Base-by-base conservation (phyloP, 2,888 invertebrate genomes). In the Macrosiphum euphorbiae region DNA sequence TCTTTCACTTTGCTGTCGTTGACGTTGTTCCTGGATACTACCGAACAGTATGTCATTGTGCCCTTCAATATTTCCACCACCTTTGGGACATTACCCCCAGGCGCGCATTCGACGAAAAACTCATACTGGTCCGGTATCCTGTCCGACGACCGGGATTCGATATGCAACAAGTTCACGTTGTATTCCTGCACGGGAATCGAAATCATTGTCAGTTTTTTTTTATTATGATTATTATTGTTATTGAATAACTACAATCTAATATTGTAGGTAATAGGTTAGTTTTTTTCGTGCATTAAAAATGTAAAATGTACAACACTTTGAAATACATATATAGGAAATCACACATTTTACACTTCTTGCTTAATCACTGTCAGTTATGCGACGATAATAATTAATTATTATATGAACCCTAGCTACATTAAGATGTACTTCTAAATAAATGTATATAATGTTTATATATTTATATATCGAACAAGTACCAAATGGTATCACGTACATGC, bases 91-190 rank as follows among this genome's bases (percentile, higher is more conserved):
- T 98, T 97, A 0, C 98, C 98, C 0, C 97, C 96, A 41, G 97
- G 97, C 94, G 98, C 98, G 95, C 98, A 99, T 95, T 99, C 98
- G 61, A 99, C 98, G 97, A 99, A 98, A 96, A 99, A 99, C 96
- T 99, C 99, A 95, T 99, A 99, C 94, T 96, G 96, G 97, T 94
- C 95, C 28, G 96, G 97, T 78, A 97, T 96, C 94, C 98, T 97
- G 91, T 97, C 97, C 0, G 99, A 99, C 1, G 99, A 98, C 58
- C 98, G 96, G 0, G 99, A 99, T 96, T 99, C 99, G 94, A 99
- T 99, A 96, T 99, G 99, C 95, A 97, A 96, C 94, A 99, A 97
- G 96, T 99, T 99, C 35, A 99, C 97, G 91, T 96, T 95, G 95
- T 96, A 95, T 95, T 96, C 95, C 96, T 96, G 94, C n/a, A 47